Conservation (phyloP, 23 tunicate species). For the Styela plicata region DNA sequence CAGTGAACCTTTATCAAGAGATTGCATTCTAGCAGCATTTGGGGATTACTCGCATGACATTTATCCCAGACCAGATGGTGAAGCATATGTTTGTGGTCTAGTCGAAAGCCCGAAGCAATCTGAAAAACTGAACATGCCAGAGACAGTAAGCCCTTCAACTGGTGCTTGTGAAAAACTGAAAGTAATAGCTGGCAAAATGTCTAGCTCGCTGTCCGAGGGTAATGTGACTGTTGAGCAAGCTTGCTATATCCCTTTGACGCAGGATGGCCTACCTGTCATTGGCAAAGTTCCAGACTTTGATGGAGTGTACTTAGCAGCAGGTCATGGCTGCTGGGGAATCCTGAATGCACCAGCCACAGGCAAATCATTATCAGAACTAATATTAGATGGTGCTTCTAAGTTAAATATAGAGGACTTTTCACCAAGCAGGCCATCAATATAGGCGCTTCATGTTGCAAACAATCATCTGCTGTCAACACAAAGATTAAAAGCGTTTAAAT, state of each 20-base stretch:
- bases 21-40: constrained; percentile 47
- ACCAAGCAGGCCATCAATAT: constrained; percentile 8
- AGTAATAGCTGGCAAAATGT: constrained; percentile 27
- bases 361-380: constrained; percentile 47
- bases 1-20: constrained; percentile 34
- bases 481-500: no score
- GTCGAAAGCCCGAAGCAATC: constrained; percentile 54
- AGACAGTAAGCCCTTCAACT: constrained; percentile 19
- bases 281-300: constrained; percentile 33
- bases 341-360: constrained; percentile 75
- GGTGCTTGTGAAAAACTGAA: constrained; percentile 64
- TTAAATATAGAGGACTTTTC: constrained; percentile 44
- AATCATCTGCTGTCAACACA: no score
- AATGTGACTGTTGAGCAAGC: constrained; percentile 54
- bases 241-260: constrained; percentile 74
- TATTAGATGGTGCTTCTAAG: constrained; percentile 23
- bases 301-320: constrained; percentile 59
- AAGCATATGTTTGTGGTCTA: constrained; percentile 80
- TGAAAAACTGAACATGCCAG: constrained; percentile 23
- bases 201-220: constrained; percentile 37
- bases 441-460: no score
- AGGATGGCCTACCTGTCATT: constrained; percentile 72
- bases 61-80: constrained; percentile 87
- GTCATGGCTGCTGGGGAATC: constrained; percentile 90
- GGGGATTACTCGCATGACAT: constrained; percentile 62